Conservation (phyloP, 1,140 invertebrate species). For the Spodoptera litura region DNA sequence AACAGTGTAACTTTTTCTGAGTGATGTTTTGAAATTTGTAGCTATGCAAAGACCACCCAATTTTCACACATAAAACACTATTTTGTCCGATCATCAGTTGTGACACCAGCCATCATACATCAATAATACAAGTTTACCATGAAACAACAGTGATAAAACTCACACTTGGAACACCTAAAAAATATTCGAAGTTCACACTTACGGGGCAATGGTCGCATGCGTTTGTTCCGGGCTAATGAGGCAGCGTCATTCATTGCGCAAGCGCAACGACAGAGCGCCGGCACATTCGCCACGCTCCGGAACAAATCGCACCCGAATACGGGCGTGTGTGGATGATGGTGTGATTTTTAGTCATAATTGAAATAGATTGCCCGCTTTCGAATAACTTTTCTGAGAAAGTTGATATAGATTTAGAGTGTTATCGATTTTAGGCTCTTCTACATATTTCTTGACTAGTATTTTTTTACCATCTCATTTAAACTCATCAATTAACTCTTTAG, state of each 20-base stretch:
- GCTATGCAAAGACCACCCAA: not conserved
- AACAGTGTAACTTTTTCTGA: too few species aligned
- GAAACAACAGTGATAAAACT: conserved; percentile 21
- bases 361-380: conserved; percentile 40
- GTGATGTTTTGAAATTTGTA: too few species aligned
- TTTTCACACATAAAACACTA: not conserved
- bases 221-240: conserved; percentile 78
- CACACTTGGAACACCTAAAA: conserved; percentile 28
- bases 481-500: too few species aligned
- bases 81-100: conserved; percentile 6
- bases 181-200: conserved; percentile 36
- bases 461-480: too few species aligned
- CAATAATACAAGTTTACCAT: conserved; percentile 22
- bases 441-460: too few species aligned
- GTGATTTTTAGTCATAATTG: conserved; percentile 56
- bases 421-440: not conserved
- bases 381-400: conserved; percentile 15
- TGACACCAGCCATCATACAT: conserved; percentile 14
- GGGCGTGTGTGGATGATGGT: conserved; percentile 60
- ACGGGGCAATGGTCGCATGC: conserved; percentile 47
- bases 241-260: conserved; percentile 70
- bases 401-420: not conserved
- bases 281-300: conserved; percentile 72
- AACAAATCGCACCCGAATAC: conserved; percentile 78
- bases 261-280: conserved; percentile 65